Evolutionary conservation across 2,797 vertebrate species (phyloP), one percentile per base, ranked within the genome.

Genomic region (Melanotaenia nigrans): DNA sequence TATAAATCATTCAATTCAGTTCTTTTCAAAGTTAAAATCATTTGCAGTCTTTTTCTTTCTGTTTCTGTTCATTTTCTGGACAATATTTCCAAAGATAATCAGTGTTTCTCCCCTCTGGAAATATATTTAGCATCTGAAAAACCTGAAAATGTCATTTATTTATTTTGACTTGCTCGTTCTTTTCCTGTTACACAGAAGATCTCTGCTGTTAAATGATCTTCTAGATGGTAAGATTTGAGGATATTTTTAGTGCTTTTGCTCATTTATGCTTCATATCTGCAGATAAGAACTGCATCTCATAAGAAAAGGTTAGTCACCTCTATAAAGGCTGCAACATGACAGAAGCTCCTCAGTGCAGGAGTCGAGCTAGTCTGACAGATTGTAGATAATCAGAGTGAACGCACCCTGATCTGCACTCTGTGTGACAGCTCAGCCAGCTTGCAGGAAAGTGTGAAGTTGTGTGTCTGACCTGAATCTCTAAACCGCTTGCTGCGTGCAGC

Each of bases 391-490:
- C 14, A 30, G 32, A 11, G 10, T 30, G 6, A 20, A 28, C 7
- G 10, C 2, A 47, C n/a, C 4, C 38, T 10, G 64, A 55, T 22
- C 61, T 65, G 58, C 60, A 13, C 18, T 40, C 5, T 18, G 58
- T 0, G 1, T 13, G 56, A 38, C 60, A n/a, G 28, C 40, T 45
- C 16, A 63, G 51, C 33, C 40, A 4, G 40, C 67, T 65, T 81
- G 55, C 81, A 84, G 71, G 53, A 71, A 67, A 53, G 51, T 30
- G 12, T 53, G 30, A 24, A 59, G 40, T 60, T 12, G 28, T 0
- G 5, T 1, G 22, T 80, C 53, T 86, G 87, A 89, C 79, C 85
- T 88, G 81, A 85, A 85, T 84, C 73, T 85, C 5, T 55, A 81
- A 90, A 87, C 82, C 67, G 24, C 77, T 67, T 0, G 24, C 58